Conservation (phyloP, 2,888 invertebrate species). For the Gymnosoma rotundatum region DNA sequence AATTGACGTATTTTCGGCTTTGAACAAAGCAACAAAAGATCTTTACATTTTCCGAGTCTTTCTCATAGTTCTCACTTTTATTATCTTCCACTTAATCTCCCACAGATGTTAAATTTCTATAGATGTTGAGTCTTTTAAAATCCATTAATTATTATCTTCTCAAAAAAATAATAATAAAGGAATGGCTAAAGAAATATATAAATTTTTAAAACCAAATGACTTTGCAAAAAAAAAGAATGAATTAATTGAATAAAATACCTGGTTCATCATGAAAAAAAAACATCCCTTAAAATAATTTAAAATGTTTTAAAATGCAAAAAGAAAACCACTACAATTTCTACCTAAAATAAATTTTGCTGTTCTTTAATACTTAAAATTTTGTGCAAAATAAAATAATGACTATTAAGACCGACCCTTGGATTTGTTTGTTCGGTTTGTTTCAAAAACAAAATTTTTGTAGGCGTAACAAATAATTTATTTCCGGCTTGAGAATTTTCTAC, state of each 20-base stretch:
- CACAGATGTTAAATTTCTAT: constrained; percentile 49
- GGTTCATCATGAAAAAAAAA: neutral
- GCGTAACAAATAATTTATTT: constrained; percentile 69
- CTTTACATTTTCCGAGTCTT: neutral
- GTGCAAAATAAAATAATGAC: constrained; percentile 10
- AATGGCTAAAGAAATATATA: neutral
- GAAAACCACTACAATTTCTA: constrained; percentile 4
- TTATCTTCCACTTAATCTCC: constrained; percentile 54
- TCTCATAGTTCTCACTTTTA: neutral
- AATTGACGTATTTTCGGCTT: no score
- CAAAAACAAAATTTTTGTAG: constrained; percentile 50
- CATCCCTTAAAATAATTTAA: constrained; percentile 14
- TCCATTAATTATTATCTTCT: constrained; percentile 33
- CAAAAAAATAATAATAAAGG: neutral
- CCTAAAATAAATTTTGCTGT: constrained; percentile 32
- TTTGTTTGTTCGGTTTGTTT: neutral
- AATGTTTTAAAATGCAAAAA: neutral
- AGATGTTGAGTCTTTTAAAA: neutral
- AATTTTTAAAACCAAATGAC: constrained; percentile 13
- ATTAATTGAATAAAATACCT: constrained; percentile 31
- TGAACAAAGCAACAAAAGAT: no score
- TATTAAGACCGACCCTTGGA: constrained; percentile 4
- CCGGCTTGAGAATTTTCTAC: constrained; percentile 57
- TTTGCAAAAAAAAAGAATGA: neutral
- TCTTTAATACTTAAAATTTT: constrained; percentile 35